Conservation (phyloP, 2,797 vertebrate genomes). For the Poecilia wingei region DNA sequence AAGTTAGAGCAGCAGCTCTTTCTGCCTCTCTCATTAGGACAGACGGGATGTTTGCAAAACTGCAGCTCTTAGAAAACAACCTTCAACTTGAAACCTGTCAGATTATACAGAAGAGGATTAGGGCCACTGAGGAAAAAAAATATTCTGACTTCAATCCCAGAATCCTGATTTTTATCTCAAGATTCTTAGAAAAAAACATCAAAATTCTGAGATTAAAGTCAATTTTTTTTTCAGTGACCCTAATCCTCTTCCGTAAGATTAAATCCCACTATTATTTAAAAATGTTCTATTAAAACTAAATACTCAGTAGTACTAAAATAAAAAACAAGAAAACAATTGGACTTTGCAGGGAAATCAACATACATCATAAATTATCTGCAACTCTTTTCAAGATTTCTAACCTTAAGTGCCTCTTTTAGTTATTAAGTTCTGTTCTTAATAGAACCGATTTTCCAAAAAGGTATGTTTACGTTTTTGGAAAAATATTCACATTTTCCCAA, state of each 20-base stretch:
- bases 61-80: constrained; percentile 6
- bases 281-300: neutral
- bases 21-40: constrained; percentile 34
- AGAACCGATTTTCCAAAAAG: no score
- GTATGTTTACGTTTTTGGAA: no score
- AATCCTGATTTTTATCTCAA: no score
- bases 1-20: constrained; percentile 36
- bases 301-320: neutral
- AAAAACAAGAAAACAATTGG: neutral
- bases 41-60: constrained; percentile 17
- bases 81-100: constrained; percentile 15
- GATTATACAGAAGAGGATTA: neutral
- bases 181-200: no score
- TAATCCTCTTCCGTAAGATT: neutral
- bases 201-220: no score
- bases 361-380: neutral
- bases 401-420: neutral
- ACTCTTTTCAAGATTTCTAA: neutral
- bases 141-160: no score
- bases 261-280: constrained; percentile 21
- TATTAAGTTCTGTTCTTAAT: neutral
- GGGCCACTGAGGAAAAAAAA: no score
- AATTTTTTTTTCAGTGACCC: no score
- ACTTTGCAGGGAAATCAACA: neutral
- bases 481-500: no score